These are phyloP conservation scores for Reticulitermes speratus DNA, from an alignment of 1,140 invertebrate genomes.

Conservation along the genomic window DNA sequence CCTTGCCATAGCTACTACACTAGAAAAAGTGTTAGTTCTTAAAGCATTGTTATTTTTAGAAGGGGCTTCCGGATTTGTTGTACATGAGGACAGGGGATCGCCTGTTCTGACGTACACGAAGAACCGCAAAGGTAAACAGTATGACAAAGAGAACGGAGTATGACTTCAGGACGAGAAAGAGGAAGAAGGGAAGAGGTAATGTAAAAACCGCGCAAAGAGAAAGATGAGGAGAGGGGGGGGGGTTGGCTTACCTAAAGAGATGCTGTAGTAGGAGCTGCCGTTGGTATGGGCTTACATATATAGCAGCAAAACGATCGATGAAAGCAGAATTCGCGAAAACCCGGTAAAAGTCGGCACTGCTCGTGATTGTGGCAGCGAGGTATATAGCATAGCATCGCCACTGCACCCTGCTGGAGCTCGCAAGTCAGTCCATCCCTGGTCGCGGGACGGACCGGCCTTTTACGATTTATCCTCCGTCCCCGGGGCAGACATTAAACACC, in stretches of 20 bases:
- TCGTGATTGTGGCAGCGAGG: background rate
- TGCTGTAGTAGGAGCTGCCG: background rate
- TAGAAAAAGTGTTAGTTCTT: too few species aligned
- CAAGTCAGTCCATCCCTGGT: background rate
- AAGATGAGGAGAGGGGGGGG: background rate
- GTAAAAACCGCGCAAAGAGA: background rate
- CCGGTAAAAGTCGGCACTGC: background rate
- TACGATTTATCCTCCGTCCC: background rate
- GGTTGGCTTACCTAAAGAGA: background rate
- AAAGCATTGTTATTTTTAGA: background rate
- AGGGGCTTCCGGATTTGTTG: background rate
- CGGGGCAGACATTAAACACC: background rate
- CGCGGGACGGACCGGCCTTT: background rate
- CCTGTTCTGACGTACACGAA: background rate
- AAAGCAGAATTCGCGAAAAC: background rate
- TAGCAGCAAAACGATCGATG: background rate
- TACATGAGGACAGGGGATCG: background rate
- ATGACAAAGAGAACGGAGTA: background rate
- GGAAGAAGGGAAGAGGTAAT: background rate
- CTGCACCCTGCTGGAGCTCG: background rate
- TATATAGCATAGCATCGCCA: background rate
- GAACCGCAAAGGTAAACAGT: background rate
- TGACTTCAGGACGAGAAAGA: background rate
- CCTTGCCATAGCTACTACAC: too few species aligned
- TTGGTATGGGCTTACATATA: background rate